Percentiles rank a stretch among this genome's conserved stretches.
These are phyloP conservation scores for Plebejus anna DNA, from an alignment of 2,888 invertebrate genomes.

Conservation along the genomic window DNA sequence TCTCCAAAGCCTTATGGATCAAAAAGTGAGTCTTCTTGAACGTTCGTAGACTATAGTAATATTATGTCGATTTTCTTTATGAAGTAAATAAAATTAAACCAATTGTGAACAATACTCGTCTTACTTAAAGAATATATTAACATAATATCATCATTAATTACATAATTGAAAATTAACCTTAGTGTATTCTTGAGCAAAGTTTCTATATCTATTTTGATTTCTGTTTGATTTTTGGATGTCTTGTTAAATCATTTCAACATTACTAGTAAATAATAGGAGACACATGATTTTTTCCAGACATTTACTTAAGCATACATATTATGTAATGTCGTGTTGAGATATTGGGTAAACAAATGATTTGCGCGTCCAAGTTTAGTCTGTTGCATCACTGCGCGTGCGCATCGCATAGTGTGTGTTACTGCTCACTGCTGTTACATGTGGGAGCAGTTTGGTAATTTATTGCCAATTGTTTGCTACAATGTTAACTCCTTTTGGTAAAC, in stretches of 20 bases:
- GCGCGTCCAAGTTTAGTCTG: constrained; percentile 20
- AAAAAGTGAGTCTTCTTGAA: background rate
- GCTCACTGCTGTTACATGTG: background rate
- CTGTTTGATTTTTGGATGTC: background rate
- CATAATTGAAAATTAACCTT: background rate
- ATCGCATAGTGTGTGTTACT: background rate
- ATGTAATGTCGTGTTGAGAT: background rate
- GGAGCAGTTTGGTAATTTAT: constrained; percentile 19
- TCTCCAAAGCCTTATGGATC: background rate
- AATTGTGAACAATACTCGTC: too few relatives aligned
- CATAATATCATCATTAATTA: too few relatives aligned
- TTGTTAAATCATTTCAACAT: background rate
- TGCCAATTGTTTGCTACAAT: constrained; percentile 18
- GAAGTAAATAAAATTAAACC: too few relatives aligned
- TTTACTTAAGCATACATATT: constrained; percentile 3
- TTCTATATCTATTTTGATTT: background rate
- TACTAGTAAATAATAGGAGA: background rate
- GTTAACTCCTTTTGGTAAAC: constrained; percentile 11
- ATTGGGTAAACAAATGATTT: constrained; percentile 4
- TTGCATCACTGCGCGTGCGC: constrained; percentile 18
- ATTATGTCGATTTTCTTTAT: background rate
- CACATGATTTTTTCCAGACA: background rate
- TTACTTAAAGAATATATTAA: too few relatives aligned
- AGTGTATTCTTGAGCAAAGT: background rate
- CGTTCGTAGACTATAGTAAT: background rate